A percentile compares a stretch with the other conserved stretches of the same genome.
Conservation (phyloP, 2,113 vertebrate genomes). For the Pseudois nayaur region DNA sequence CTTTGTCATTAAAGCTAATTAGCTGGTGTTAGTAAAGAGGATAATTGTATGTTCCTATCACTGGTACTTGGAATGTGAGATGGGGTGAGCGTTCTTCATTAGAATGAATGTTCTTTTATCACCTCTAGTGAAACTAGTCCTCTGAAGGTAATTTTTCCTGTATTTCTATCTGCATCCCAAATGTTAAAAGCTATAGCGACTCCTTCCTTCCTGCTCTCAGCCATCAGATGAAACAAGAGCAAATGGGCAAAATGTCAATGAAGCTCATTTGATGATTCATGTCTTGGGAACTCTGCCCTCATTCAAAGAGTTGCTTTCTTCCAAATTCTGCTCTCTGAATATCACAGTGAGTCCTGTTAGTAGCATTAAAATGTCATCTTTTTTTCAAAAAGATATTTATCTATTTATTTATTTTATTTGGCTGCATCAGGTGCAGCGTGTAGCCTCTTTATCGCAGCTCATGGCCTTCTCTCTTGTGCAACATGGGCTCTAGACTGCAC, state of each 20-base stretch:
- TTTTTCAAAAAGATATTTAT: not conserved
- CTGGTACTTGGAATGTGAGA: not conserved
- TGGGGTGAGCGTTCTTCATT: not conserved
- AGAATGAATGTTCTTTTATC: not conserved
- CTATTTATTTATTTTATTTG: not conserved
- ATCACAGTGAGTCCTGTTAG: not conserved
- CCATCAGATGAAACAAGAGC: not conserved
- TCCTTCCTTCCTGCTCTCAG: not conserved
- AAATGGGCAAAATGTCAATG: not conserved
- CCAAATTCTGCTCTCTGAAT: not conserved
- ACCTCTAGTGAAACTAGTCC: not conserved
- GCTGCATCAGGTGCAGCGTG: not conserved
- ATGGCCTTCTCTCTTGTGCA: not conserved
- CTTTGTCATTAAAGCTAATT: slow-evolving; percentile 14
- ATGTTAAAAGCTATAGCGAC: not conserved
- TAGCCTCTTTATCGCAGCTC: not conserved
- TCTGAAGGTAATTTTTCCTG: not conserved
- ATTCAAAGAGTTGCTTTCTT: not conserved
- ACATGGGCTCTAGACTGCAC: not conserved
- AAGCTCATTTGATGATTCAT: not conserved
- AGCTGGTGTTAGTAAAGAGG: not conserved
- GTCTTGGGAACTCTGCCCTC: not conserved
- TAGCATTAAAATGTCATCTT: not conserved
- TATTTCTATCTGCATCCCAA: not conserved
- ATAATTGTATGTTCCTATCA: not conserved